Conservation (phyloP, 2,113 vertebrate species). For the Glaucidium brasilianum region DNA sequence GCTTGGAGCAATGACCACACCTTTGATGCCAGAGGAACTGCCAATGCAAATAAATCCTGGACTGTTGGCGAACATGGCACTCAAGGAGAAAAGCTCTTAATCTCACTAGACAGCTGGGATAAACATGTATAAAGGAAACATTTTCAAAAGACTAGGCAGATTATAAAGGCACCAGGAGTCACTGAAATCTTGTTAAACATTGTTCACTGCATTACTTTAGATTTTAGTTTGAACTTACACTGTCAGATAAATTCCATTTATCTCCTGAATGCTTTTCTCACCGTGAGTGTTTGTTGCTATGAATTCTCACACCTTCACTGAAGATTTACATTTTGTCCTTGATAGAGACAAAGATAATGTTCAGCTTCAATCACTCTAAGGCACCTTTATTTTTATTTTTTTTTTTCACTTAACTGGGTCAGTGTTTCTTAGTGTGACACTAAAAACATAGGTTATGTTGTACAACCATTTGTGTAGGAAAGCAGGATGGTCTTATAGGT, state of each 20-base stretch:
- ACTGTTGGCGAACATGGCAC: background rate
- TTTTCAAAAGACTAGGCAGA: conserved; percentile 69
- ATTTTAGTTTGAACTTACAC: conserved; percentile 66
- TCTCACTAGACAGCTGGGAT: conserved; percentile 65
- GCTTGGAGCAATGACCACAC: conserved; percentile 18
- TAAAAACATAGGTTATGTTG: background rate
- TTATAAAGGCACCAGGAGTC: conserved; percentile 70
- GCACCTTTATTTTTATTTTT: background rate
- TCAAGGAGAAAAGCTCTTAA: conserved; percentile 67
- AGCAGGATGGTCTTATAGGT: background rate
- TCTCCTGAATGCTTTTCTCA: conserved; percentile 63
- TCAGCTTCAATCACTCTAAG: conserved; percentile 41
- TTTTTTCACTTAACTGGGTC: background rate
- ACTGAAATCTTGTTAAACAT: conserved; percentile 71
- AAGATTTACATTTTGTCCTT: conserved; percentile 67
- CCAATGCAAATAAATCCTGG: conserved; percentile 5
- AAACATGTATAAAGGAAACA: conserved; percentile 67
- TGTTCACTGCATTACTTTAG: conserved; percentile 65
- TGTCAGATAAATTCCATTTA: conserved; percentile 74
- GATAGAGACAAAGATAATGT: conserved; percentile 56
- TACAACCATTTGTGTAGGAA: background rate
- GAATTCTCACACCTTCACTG: conserved; percentile 63
- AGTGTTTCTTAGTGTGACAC: background rate
- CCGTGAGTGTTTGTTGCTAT: conserved; percentile 56
- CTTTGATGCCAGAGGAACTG: conserved; percentile 24